Base-by-base conservation (phyloP, 2,797 vertebrate species). In the Neostethus bicornis region DNA sequence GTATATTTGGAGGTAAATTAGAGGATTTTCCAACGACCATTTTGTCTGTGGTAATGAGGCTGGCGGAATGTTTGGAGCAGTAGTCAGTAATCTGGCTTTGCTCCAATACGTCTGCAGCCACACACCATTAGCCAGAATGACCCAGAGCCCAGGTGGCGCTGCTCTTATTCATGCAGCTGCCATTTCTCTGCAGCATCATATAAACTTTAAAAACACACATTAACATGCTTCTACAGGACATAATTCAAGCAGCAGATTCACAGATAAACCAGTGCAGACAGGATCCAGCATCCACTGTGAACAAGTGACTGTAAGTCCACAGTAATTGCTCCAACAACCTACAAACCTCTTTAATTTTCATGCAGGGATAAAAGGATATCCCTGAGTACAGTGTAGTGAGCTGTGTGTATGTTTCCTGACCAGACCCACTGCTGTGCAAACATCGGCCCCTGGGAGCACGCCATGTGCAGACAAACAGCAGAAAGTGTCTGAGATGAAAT, bases 71-170 rank as follows among this genome's bases (percentile, higher is more conserved):
- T 68, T 66, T 50, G 17, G 51, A 59, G 58, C 34, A 19, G 37
- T 70, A 68, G 81, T 73, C 76, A 66, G 57, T 74, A 69, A 73
- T 41, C 35, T 61, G 63, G 55, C 51, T 60, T 64, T 47, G 47
- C 70, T 62, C 59, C 67, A 61, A 52, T 38, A 4, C 60, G 41
- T 58, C 28, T 52, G 72, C 70, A 71, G 46, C 74, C 74, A 80
- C 77, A 85, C 75, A 53, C 77, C 81, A 83, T 87, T 84, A 86
- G 84, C 81, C 84, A 82, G 66, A 86, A 83, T 83, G 82, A 85
- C 86, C 83, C 72, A 84, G 75, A 87, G 83, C 75, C 71, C 76
- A 80, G 78, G 75, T 73, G 83, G 76, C 24, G 37, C 19, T 37
- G 67, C 37, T 74, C 76, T 84, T 85, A 83, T 83, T 86, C 81